Evolutionary conservation across 2,797 vertebrate species (phyloP), one percentile per base, ranked within the genome.

Genomic region (Eleutherodactylus coqui): DNA sequence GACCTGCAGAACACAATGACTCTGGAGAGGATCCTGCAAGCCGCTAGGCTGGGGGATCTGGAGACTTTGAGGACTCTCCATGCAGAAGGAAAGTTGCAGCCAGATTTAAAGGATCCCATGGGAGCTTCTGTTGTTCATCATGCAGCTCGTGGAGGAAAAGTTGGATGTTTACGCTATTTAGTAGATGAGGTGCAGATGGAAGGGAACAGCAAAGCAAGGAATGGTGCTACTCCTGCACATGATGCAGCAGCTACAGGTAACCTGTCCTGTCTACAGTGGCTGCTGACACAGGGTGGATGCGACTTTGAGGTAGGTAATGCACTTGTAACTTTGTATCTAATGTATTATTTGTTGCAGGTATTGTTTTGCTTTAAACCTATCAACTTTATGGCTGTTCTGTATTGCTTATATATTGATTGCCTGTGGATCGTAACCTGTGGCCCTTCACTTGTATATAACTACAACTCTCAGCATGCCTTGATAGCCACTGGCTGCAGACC

Each of bases 221-320:
- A 98, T 88, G 97, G 98, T 27, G 98, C 98, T 19, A 97, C 94
- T 0, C 95, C 98, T 19, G 98, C 96, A 58, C 98, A 99, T 88
- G 98, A 98, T 91, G 97, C 98, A 14, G 97, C 97, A 1, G 98
- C 97, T 92, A 98, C 97, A 13, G 98, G 98, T 55, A 96, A 97
- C 94, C 94, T 99, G 91, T 88, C 93, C 89, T 98, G 97, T 89
- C 89, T 99, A 49, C 97, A 97, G 94, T 99, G 97, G 98, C 95
- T 99, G 89, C 94, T 98, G 85, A 94, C 93, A 27, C 94, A 95
- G 85, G 97, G 96, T 45, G 96, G 95, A 86, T 98, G 97, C 91
- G 89, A 91, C 43, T 92, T 95, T 58, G 93, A 95, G 96, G 97
- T 99, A 90, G 93, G 94, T 94, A 72, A 9, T 41, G 11, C 4